Evolutionary conservation across 2,113 vertebrate genomes (phyloP).

Genomic region (Calidris pygmaea): DNA sequence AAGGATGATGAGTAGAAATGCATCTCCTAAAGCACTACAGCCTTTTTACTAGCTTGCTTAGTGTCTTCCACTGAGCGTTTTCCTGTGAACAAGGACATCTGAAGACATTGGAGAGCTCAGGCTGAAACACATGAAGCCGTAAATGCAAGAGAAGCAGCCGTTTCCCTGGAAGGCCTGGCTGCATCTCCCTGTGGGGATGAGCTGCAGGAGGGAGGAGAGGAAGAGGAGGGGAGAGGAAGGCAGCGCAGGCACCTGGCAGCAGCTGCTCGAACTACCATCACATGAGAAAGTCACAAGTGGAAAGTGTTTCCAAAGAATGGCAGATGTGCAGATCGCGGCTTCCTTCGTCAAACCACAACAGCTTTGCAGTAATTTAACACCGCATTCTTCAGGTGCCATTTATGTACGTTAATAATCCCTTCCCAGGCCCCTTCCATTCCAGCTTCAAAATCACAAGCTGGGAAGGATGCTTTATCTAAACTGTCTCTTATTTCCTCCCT

Average conservation of each 20-base stretch:
- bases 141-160: background rate
- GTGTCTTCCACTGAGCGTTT: background rate
- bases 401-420: constrained; percentile 15
- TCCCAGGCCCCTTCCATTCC: constrained; percentile 48
- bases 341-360: constrained; percentile 26
- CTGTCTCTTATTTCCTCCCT: constrained; percentile 9
- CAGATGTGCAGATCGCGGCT: constrained; percentile 56
- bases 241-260: constrained; percentile 30
- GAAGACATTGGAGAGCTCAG: background rate
- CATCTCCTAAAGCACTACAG: background rate
- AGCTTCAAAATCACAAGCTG: constrained; percentile 45
- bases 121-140: background rate
- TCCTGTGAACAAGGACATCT: background rate
- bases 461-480: constrained; percentile 39
- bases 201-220: background rate
- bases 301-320: constrained; percentile 42
- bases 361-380: constrained; percentile 45
- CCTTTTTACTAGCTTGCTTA: background rate
- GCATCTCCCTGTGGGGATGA: background rate
- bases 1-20: background rate
- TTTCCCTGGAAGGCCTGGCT: background rate
- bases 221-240: background rate
- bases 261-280: constrained; percentile 8
- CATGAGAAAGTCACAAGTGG: constrained; percentile 34
- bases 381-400: constrained; percentile 58